Conservation (phyloP, 2,797 vertebrate species). For the Podargus strigoides region DNA sequence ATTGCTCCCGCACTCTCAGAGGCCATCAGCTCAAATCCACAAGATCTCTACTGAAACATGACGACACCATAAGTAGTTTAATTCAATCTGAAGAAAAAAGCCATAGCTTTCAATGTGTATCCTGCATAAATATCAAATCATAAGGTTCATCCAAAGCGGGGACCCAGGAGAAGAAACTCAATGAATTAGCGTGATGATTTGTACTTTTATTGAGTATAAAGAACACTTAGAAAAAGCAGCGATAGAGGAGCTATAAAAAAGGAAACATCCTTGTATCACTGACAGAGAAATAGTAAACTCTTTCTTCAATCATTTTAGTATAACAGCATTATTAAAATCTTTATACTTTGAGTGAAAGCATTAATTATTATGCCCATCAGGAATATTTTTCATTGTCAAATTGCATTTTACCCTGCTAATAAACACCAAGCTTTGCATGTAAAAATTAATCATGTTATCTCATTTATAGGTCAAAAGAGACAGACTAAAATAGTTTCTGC, state of each 20-base stretch:
- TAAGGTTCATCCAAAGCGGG: not conserved
- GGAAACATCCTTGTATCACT: not conserved
- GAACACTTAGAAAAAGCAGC: not conserved
- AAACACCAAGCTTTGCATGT: conserved; percentile 4
- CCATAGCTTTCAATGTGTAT: not conserved
- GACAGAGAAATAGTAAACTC: conserved; percentile 4
- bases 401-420: conserved; percentile 34
- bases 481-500: conserved; percentile 47
- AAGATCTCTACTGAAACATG: conserved; percentile 9
- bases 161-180: not conserved
- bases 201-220: not conserved
- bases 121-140: not conserved
- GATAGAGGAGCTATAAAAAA: not conserved
- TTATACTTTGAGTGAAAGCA: conserved; percentile 25
- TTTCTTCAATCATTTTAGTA: not conserved
- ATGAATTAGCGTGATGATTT: not conserved
- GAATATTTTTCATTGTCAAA: conserved; percentile 17
- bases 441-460: conserved; percentile 30
- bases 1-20: not conserved
- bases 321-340: not conserved
- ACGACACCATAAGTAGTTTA: not conserved
- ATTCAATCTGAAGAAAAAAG: not conserved
- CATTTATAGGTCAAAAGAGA: conserved; percentile 49
- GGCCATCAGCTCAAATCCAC: conserved; percentile 3
- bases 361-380: conserved; percentile 29